Base-by-base conservation (phyloP, 2,888 invertebrate species). In the Drosophila atripex region DNA sequence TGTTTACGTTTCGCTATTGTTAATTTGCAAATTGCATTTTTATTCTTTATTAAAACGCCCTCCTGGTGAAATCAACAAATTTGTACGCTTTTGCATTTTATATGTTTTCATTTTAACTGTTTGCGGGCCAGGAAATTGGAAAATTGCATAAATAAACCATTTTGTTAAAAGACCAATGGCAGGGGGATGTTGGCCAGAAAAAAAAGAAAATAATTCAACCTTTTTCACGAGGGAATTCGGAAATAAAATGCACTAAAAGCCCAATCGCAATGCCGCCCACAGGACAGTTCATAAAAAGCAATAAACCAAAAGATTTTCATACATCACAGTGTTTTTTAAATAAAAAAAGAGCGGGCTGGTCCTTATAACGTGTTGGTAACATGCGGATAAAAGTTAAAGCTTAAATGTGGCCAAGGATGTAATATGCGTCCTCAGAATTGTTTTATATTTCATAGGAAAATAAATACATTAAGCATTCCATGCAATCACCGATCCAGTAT, bases 21-120 rank as follows among this genome's bases (percentile, higher is more conserved):
- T 73, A 75, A 83, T 80, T 86, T 83, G 84, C 80, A 83, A 86
- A 86, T 83, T 83, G 86, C 73, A 78, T 75, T 79, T 80, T 72
- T 41, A 58, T 59, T 71, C 68, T 80, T 83, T 72, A 72, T 73
- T 69, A 51, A 69, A 75, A 53, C 49, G 61, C 32, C 41, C 49
- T n/a, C 21, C 59, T 39, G 49, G 16, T 43, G n/a, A 30, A 50
- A 5, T n/a, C 23, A 30, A 8, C 32, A 16, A 41, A 32, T 35
- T 51, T n/a, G 43, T 41, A 38, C 46, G 14, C 6, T n/a, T 25
- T 41, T 45, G 35, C 38, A 49, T 47, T 52, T 53, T 39, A 45
- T 39, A 50, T 49, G 39, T 38, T 41, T 70, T 56, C 11, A 25
- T 39, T 32, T 61, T 45, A 18, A n/a, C 12, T n/a, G 11, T 51